These are phyloP conservation scores for Telenomus remus DNA, from an alignment of 1,140 invertebrate genomes.

Conservation along the genomic window DNA sequence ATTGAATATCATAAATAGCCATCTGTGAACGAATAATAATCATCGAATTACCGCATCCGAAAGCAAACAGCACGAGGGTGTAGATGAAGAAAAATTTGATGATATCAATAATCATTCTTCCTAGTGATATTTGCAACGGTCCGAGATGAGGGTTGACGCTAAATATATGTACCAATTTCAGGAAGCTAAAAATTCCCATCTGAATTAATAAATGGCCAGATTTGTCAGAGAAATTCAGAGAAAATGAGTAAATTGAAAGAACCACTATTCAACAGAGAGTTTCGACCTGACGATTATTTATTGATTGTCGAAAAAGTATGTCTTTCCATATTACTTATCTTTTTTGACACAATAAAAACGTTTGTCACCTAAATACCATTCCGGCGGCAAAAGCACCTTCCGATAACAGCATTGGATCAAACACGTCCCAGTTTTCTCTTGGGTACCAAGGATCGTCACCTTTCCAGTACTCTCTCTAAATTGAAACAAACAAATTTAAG, in stretches of 20 bases:
- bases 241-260: too few species aligned
- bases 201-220: neutral
- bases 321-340: neutral
- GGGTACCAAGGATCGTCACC: slow-evolving; percentile 88
- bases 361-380: slow-evolving; percentile 89
- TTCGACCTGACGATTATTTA: too few species aligned
- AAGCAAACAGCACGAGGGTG: slow-evolving; percentile 90
- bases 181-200: slow-evolving; percentile 77
- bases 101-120: slow-evolving; percentile 94
- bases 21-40: neutral
- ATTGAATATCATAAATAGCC: neutral
- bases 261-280: too few species aligned
- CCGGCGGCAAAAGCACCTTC: slow-evolving; percentile 96
- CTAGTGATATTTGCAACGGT: slow-evolving; percentile 90
- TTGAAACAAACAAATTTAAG: too few species aligned
- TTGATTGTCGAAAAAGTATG: neutral
- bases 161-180: slow-evolving; percentile 96
- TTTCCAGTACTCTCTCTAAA: slow-evolving; percentile 77
- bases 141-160: slow-evolving; percentile 96
- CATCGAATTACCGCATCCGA: slow-evolving; percentile 84
- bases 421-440: slow-evolving; percentile 92
- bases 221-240: neutral
- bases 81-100: slow-evolving; percentile 96
- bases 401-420: slow-evolving; percentile 94
- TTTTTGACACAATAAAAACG: neutral